Base-by-base conservation (phyloP, 2,797 vertebrate species). In the Nyctibius grandis region DNA sequence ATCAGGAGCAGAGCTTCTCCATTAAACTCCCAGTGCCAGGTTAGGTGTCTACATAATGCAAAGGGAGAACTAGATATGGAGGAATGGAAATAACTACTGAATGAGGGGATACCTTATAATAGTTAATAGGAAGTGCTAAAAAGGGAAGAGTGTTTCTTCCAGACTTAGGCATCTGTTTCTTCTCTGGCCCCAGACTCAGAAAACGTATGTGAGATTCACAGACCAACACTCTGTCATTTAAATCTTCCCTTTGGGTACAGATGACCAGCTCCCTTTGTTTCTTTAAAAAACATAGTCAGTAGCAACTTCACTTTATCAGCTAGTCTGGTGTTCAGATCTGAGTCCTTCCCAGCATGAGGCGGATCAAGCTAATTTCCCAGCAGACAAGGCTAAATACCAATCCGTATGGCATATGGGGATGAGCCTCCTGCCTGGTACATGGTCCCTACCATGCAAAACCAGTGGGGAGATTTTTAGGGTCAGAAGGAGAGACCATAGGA, bases 141-240 rank as follows among this genome's bases (percentile, higher is more conserved):
- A 91, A 85, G 56, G 54, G 63, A 92, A 79, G n/a, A 64, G 31
- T 64, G 33, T 82, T 92, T 87, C 91, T 92, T 88, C 75, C 89
- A 92, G 48, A 79, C 47, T 85, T 85, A 89, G 85, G 73, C 81
- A 91, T 67, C 87, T 94, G 60, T 89, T 95, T 63, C 26, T 91
- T 93, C 94, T 85, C 60, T 95, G 89, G 78, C 59, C 91, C 36
- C 56, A 88, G 76, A 79, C 78, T 89, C 0, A 0, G 77, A 85
- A 93, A 89, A 48, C 20, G 15, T 82, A 65, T 73, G 74, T 85
- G 67, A 94, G 70, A 75, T 91, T 93, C 89, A 94, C 84, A 94
- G 87, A 85, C 75, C 78, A 87, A 56, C 88, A 67, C 70, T 70
- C 81, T 85, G 74, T 85, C 78, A 79, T 81, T 93, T 82, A 78